These are phyloP conservation scores for Bombyx huttoni DNA, from an alignment of 2,888 invertebrate genomes.

Conservation along the genomic window DNA sequence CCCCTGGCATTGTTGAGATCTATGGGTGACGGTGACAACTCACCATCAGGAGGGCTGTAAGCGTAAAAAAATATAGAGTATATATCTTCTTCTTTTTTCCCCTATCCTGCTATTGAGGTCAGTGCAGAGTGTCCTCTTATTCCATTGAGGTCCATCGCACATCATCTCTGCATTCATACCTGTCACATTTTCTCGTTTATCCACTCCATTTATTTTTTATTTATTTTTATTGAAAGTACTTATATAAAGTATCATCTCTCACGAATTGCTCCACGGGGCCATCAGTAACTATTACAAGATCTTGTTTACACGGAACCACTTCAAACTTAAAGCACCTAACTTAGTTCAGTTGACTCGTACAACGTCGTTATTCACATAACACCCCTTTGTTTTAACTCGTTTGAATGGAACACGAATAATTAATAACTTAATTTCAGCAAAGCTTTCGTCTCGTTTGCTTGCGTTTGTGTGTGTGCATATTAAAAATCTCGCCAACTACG, in stretches of 20 bases:
- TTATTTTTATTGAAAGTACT: slow-evolving; percentile 2
- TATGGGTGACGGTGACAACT: too few species aligned
- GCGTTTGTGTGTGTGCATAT: too few species aligned
- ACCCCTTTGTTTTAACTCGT: slow-evolving; percentile 8
- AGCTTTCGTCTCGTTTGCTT: not conserved
- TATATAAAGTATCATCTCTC: slow-evolving; percentile 4
- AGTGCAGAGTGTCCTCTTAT: too few species aligned
- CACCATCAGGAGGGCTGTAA: too few species aligned
- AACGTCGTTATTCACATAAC: slow-evolving; percentile 14
- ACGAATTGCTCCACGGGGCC: slow-evolving; percentile 18
- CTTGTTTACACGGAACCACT: slow-evolving; percentile 32
- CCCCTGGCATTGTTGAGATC: too few species aligned
- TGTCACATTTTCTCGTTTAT: too few species aligned
- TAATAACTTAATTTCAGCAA: slow-evolving; percentile 1
- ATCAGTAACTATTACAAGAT: slow-evolving; percentile 29
- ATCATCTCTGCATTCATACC: too few species aligned
- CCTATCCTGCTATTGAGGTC: too few species aligned
- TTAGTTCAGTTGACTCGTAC: slow-evolving; percentile 27
- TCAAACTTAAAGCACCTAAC: slow-evolving; percentile 28
- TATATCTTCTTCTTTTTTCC: too few species aligned
- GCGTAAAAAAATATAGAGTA: too few species aligned
- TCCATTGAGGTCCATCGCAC: too few species aligned
- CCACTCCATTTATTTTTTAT: not conserved
- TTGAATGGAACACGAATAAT: not conserved
- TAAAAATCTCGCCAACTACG: too few species aligned